Conservation (phyloP, 2,797 vertebrate species). For the Steatocranus sp. region DNA sequence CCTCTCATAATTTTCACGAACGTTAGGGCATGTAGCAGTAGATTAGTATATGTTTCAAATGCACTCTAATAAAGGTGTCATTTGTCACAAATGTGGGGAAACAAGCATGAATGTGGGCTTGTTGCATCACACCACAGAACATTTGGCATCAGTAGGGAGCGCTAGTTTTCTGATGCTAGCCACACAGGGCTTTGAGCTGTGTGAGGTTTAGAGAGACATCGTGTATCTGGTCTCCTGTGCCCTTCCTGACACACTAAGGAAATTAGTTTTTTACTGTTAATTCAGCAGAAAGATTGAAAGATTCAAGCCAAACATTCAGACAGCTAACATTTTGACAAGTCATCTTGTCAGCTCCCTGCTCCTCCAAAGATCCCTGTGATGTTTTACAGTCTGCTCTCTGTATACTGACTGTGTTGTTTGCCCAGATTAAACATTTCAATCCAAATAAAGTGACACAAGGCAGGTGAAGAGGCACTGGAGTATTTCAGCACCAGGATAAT, state of each 20-base stretch:
- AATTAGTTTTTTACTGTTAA: background rate
- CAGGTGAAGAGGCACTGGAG: background rate
- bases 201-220: background rate
- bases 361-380: background rate
- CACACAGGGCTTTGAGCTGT: background rate
- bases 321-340: background rate
- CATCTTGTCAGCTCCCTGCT: background rate
- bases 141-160: constrained; percentile 38
- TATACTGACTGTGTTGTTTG: background rate
- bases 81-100: background rate
- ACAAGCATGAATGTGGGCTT: background rate
- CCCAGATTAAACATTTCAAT: background rate
- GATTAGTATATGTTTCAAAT: background rate
- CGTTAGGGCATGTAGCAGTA: background rate
- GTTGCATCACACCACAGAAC: background rate
- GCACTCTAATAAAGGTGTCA: background rate
- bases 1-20: background rate
- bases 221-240: background rate
- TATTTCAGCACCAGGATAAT: background rate
- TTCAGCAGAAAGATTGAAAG: background rate
- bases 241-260: background rate
- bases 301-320: background rate
- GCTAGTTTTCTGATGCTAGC: constrained; percentile 20
- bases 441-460: background rate
- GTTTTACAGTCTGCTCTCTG: background rate